Conservation (phyloP, 2,888 invertebrate species). For the Scelioninae gen. 1 region DNA sequence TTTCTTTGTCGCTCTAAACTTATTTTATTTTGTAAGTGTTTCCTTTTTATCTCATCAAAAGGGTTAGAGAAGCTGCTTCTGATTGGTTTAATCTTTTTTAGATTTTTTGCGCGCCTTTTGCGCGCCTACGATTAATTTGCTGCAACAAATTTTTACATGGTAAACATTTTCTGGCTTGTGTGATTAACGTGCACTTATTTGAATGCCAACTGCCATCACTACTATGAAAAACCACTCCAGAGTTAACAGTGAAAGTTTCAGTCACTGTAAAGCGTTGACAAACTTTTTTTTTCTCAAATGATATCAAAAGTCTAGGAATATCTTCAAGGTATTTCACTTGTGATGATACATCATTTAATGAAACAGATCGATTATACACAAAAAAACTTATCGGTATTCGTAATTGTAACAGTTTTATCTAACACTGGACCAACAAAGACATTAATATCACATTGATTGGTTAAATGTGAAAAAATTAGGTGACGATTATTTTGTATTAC, state of each 20-base stretch:
- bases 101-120: not conserved
- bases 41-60: slow-evolving; percentile 16
- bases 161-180: slow-evolving; percentile 31
- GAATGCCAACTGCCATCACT: slow-evolving; percentile 19
- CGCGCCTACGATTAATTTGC: slow-evolving; percentile 19
- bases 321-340: not conserved
- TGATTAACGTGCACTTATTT: slow-evolving; percentile 23
- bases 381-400: no score
- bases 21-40: not conserved
- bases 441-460: no score
- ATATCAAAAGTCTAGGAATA: slow-evolving; percentile 17
- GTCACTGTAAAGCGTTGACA: slow-evolving; percentile 22
- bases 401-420: slow-evolving; percentile 22
- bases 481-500: no score
- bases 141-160: slow-evolving; percentile 15
- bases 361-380: no score
- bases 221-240: not conserved
- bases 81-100: slow-evolving; percentile 6
- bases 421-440: not conserved
- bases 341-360: no score
- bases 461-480: no score
- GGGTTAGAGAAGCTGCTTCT: slow-evolving; percentile 12
- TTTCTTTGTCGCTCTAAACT: not conserved
- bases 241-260: not conserved
- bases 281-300: slow-evolving; percentile 32